phyloP scores from a whole-genome alignment of 2,797 vertebrate species.

The Paedocypris micromegethes region DNA sequence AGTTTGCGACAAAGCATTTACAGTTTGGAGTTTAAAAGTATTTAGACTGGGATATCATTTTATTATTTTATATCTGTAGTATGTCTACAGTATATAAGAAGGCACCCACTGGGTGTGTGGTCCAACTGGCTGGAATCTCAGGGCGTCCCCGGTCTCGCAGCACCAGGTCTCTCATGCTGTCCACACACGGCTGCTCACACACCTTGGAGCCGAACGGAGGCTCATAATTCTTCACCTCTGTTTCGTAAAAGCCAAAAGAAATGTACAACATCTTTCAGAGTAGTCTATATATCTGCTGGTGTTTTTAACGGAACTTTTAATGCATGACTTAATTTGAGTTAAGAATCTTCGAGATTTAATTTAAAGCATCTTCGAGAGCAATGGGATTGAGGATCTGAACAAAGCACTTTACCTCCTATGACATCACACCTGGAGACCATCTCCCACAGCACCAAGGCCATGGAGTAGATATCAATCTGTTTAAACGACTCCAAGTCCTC shows the following conservation, averaged over 20 bases:
- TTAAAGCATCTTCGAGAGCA: too few relatives aligned
- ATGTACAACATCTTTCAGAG: neutral
- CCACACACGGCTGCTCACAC: slow-evolving; percentile 84
- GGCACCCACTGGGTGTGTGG: slow-evolving; percentile 71
- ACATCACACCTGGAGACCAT: slow-evolving; percentile 80
- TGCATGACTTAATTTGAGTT: too few relatives aligned
- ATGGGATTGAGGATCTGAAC: too few relatives aligned
- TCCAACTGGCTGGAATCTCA: slow-evolving; percentile 77
- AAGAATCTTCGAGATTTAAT: too few relatives aligned
- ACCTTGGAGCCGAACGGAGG: slow-evolving; percentile 82
- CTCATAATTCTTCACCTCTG: slow-evolving; percentile 81
- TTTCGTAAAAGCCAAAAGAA: neutral
- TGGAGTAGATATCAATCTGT: slow-evolving; percentile 89
- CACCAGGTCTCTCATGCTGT: slow-evolving; percentile 86
- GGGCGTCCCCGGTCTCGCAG: slow-evolving; percentile 81
- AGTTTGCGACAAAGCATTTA: too few relatives aligned
- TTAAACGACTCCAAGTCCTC: slow-evolving; percentile 88
- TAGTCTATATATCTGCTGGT: neutral
- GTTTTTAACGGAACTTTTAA: too few relatives aligned
- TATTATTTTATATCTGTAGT: neutral
- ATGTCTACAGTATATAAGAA: neutral
- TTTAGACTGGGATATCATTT: neutral
- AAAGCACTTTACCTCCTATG: slow-evolving; percentile 65
- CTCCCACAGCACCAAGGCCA: slow-evolving; percentile 86
- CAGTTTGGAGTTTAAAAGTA: too few relatives aligned